Percentiles rank a stretch among this genome's conserved stretches.
Conservation (phyloP, 2,113 vertebrate genomes). For the Terrapene triunguis region DNA sequence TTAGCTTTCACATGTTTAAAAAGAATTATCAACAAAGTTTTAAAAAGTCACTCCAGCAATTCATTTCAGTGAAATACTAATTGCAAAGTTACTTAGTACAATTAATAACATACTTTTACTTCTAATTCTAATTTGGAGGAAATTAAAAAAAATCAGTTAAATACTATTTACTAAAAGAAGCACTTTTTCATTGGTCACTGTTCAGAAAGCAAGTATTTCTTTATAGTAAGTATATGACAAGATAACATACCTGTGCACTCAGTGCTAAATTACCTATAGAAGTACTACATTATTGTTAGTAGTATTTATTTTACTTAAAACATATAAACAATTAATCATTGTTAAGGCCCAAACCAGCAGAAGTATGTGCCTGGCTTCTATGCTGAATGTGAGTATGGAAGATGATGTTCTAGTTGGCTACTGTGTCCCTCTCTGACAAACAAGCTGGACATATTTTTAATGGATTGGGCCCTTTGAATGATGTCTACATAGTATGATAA, state of each 20-base stretch:
- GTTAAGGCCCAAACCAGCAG: conserved; percentile 32
- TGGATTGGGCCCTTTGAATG: not conserved
- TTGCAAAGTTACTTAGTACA: not conserved
- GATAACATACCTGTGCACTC: not conserved
- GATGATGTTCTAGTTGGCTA: not conserved
- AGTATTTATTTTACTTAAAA: conserved; percentile 46
- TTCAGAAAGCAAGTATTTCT: not conserved
- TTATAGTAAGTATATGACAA: not conserved
- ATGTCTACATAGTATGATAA: conserved; percentile 16
- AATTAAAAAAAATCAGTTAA: not conserved
- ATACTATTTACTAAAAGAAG: not conserved
- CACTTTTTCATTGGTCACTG: not conserved
- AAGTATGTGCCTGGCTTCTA: conserved; percentile 32
- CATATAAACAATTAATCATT: conserved; percentile 56
- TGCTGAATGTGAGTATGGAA: not conserved
- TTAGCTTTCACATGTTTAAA: not conserved
- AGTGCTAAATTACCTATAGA: not conserved
- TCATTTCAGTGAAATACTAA: not conserved
- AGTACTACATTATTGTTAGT: conserved; percentile 6
- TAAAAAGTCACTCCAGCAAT: not conserved
- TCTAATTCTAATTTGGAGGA: not conserved
- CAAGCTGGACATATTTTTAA: conserved; percentile 2
- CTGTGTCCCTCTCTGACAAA: not conserved
- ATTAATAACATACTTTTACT: not conserved
- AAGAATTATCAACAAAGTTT: not conserved